phyloP scores from a whole-genome alignment of 2,113 vertebrate species.

The Chionodraco myersi region DNA sequence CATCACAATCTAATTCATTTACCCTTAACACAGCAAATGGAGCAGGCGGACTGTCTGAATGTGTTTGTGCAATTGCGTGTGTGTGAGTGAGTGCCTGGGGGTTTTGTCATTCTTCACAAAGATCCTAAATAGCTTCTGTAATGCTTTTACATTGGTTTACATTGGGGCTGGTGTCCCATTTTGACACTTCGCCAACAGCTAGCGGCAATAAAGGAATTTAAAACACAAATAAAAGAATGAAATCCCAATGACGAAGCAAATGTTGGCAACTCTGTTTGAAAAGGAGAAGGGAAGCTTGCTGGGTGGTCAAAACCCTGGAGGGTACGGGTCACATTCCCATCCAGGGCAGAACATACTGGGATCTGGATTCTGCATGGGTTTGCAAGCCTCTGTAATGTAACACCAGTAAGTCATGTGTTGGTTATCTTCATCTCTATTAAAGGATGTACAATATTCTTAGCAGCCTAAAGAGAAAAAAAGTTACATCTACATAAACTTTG shows the following conservation, averaged over 20 bases:
- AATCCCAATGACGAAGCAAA: neutral
- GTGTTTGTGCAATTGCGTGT: neutral
- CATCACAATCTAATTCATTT: constrained; percentile 65
- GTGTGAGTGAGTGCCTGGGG: constrained; percentile 14
- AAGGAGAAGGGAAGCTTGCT: neutral
- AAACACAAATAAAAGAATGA: neutral
- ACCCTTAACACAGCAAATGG: constrained; percentile 53
- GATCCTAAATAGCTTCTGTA: constrained; percentile 43
- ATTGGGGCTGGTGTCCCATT: constrained; percentile 3
- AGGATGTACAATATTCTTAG: neutral
- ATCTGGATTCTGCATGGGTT: neutral
- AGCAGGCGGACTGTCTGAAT: constrained; percentile 42
- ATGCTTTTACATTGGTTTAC: constrained; percentile 50
- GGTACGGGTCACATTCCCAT: neutral
- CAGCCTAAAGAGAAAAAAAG: neutral
- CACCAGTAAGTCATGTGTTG: neutral
- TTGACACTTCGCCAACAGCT: constrained; percentile 23
- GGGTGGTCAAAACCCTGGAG: neutral
- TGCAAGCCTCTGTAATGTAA: neutral
- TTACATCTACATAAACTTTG: constrained; percentile 24
- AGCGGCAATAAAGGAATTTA: neutral
- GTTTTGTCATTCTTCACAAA: constrained; percentile 43
- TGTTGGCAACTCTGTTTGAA: neutral
- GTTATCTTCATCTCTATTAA: constrained; percentile 6
- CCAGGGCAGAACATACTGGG: neutral